phyloP scores from a whole-genome alignment of 2,113 vertebrate genomes.

The Polyodon spathula region DNA sequence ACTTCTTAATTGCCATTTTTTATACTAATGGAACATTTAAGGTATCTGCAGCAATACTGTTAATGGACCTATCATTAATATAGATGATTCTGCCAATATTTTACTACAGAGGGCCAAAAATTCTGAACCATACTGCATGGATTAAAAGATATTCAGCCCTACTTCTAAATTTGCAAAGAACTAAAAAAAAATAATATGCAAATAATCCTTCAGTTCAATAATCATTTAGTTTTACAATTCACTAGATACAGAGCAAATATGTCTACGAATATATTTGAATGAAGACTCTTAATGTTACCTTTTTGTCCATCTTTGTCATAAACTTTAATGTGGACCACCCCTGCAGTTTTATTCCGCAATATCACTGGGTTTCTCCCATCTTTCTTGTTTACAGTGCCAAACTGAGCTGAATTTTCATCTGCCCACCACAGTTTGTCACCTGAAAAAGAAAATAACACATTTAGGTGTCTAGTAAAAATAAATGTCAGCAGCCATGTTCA shows the following conservation, averaged over 20 bases:
- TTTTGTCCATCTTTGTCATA: slow-evolving; percentile 86
- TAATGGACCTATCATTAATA: slow-evolving; percentile 48
- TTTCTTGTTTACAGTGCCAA: slow-evolving; percentile 85
- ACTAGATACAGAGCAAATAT: too few species aligned
- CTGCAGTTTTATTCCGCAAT: slow-evolving; percentile 86
- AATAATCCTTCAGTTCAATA: too few species aligned
- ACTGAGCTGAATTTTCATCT: slow-evolving; percentile 80
- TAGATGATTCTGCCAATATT: slow-evolving; percentile 43
- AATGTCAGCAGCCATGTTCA: too few species aligned
- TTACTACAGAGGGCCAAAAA: slow-evolving; percentile 32
- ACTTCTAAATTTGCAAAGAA: too few species aligned
- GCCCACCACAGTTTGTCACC: slow-evolving; percentile 96
- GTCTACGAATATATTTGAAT: too few species aligned
- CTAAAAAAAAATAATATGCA: too few species aligned
- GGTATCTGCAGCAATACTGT: slow-evolving; percentile 34
- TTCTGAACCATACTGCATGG: slow-evolving; percentile 13
- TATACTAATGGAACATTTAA: slow-evolving; percentile 56
- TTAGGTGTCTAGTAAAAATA: too few species aligned
- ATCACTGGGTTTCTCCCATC: slow-evolving; percentile 74
- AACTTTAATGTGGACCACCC: slow-evolving; percentile 93
- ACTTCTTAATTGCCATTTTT: slow-evolving; percentile 53
- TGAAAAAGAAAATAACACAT: slow-evolving; percentile 39
- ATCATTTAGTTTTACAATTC: too few species aligned
- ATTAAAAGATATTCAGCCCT: slow-evolving; percentile 20
- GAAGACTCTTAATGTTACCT: slow-evolving; percentile 51